These are phyloP conservation scores for Eueremaeus valkanovi DNA, from an alignment of 2,888 invertebrate species.

Conservation along the genomic window DNA sequence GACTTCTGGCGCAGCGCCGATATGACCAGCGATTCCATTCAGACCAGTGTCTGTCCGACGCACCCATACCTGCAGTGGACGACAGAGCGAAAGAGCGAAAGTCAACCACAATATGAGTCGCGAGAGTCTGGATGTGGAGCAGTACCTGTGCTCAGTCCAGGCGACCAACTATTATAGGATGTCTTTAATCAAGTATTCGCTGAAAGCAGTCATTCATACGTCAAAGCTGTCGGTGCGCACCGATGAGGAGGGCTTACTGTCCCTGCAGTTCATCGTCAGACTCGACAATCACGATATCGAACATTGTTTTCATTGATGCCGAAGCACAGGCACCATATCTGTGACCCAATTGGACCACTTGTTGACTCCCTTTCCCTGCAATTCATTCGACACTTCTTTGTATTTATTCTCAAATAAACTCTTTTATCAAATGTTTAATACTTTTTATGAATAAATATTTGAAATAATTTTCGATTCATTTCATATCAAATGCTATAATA, in stretches of 20 bases:
- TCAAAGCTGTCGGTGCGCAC: conserved; percentile 69
- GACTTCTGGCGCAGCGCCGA: conserved; percentile 34
- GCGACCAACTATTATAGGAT: conserved; percentile 63
- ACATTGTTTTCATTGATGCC: too few species aligned
- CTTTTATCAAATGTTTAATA: too few species aligned
- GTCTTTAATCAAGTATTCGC: conserved; percentile 70
- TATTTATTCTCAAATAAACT: too few species aligned
- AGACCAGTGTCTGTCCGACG: too few species aligned
- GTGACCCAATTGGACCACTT: too few species aligned
- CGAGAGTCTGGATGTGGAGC: conserved; percentile 22
- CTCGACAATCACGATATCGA: not conserved
- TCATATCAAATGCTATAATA: too few species aligned
- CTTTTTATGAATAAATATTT: too few species aligned
- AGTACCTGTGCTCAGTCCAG: conserved; percentile 5
- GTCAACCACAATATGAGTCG: too few species aligned
- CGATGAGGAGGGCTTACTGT: conserved; percentile 71
- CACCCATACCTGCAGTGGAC: not conserved
- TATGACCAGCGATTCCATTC: not conserved
- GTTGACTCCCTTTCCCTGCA: too few species aligned
- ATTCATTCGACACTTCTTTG: too few species aligned
- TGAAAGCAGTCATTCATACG: conserved; percentile 74
- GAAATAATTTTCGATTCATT: too few species aligned
- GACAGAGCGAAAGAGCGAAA: conserved; percentile 18
- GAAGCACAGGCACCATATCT: too few species aligned
- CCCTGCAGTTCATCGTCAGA: conserved; percentile 75